Evolutionary conservation across 2,797 vertebrate genomes (phyloP), one percentile per base, ranked within the genome.

Genomic region (Eleutherodactylus coqui): DNA sequence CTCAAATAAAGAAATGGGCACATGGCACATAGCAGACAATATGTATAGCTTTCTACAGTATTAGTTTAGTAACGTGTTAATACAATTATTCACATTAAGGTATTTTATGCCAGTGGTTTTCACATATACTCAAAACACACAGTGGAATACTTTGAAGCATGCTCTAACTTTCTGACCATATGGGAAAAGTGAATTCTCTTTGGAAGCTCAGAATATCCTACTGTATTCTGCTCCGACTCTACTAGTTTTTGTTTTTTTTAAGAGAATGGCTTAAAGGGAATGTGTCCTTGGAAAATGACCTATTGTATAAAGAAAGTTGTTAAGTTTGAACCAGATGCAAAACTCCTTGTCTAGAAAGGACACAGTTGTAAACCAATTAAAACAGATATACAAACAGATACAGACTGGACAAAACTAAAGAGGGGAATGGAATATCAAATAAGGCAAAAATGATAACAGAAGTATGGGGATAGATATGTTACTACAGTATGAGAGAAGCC

Each of bases 1-100:
- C 4, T 53, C 38, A 29, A 43, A 79, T 41, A 60, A 27, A 43
- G n/a, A 41, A 79, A 51, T 51, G 27, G 43, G 55, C 58, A 49
- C 73, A 49, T 32, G 43, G 73, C 41, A 29, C 45, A 34, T 32
- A 29, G 45, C 43, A 32, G 43, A 32, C 43, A 49, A 51, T 75
- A 75, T 75, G 43, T 19, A 41, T 7, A 49, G 73, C 45, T 29
- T 75, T 29, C 45, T 49, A 51, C 4, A 34, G 43, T 19, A 47
- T 51, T 49, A 75, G 43, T 32, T 27, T 32, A 49, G 45, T 75
- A 32, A 75, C 27, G 16, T 75, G 73, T 75, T 47, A 75, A 75
- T 75, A 75, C 45, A 75, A 49, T 32, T 51, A 32, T 49, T 47
- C n/a, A 29, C n/a, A 7, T 29, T 47, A 7, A 17, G 13, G 11